phyloP scores from a whole-genome alignment of 2,113 vertebrate species.

The Furnarius figulus region DNA sequence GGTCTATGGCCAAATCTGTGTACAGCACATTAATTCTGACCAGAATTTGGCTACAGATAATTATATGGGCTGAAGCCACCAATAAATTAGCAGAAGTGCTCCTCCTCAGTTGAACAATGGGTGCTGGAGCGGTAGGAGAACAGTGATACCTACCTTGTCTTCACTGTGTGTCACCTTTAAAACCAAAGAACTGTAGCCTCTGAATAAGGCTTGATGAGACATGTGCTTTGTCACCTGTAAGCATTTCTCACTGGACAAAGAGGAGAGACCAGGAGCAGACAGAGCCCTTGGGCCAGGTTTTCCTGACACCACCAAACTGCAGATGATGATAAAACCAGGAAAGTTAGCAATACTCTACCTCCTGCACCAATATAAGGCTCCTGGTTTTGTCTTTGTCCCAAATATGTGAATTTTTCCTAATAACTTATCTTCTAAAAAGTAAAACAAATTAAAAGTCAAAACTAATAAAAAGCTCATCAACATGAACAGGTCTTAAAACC shows the following conservation, averaged over 20 bases:
- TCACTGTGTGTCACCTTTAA: background rate
- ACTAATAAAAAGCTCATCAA: background rate
- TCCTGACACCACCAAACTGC: background rate
- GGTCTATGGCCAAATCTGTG: background rate
- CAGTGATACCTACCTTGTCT: accelerated
- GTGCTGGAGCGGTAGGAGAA: background rate
- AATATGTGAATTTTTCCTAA: background rate
- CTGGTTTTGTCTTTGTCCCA: background rate
- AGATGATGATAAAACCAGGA: background rate
- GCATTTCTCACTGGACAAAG: background rate
- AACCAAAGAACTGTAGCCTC: background rate
- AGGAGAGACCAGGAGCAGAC: background rate
- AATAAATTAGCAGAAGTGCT: background rate
- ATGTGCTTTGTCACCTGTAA: background rate
- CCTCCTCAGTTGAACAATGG: background rate
- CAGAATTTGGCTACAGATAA: background rate
- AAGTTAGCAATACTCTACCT: background rate
- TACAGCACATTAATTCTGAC: background rate
- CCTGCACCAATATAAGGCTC: background rate
- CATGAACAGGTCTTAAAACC: background rate
- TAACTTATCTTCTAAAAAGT: background rate
- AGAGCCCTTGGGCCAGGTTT: background rate
- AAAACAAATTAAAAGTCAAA: background rate
- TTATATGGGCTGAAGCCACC: background rate
- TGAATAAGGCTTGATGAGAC: background rate